A percentile compares a stretch with the other conserved stretches of the same genome.
These are phyloP conservation scores for Ailuropoda melanoleuca DNA, from an alignment of 2,113 vertebrate species.

Conservation along the genomic window DNA sequence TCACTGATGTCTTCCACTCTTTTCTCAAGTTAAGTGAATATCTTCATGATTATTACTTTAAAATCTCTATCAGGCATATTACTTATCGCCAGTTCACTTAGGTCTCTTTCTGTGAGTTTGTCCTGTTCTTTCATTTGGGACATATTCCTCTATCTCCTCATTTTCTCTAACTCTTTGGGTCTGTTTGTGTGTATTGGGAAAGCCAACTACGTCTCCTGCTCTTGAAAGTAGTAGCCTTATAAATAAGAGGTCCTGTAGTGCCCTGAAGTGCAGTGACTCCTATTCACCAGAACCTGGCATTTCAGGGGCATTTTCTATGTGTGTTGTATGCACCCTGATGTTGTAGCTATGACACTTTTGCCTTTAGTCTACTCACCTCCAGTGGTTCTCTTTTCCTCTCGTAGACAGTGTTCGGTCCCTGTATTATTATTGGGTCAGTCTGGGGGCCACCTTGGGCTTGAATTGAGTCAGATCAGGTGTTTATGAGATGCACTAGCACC, in stretches of 20 bases:
- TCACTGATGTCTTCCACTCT: background rate
- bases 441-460: background rate
- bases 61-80: background rate
- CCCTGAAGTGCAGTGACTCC: background rate
- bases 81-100: background rate
- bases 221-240: background rate
- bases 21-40: background rate
- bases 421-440: background rate
- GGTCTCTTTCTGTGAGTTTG: background rate
- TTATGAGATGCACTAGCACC: background rate
- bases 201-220: background rate
- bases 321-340: background rate
- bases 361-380: background rate
- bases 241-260: background rate
- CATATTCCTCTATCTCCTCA: background rate
- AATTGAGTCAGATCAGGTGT: background rate
- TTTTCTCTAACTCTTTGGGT: background rate
- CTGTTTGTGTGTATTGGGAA: background rate
- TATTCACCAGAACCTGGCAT: background rate
- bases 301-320: background rate
- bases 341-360: background rate
- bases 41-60: background rate
- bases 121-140: background rate
- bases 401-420: background rate
- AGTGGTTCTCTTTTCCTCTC: background rate